phyloP scores from a whole-genome alignment of 2,797 vertebrate species.

The Gymnothorax javanicus region DNA sequence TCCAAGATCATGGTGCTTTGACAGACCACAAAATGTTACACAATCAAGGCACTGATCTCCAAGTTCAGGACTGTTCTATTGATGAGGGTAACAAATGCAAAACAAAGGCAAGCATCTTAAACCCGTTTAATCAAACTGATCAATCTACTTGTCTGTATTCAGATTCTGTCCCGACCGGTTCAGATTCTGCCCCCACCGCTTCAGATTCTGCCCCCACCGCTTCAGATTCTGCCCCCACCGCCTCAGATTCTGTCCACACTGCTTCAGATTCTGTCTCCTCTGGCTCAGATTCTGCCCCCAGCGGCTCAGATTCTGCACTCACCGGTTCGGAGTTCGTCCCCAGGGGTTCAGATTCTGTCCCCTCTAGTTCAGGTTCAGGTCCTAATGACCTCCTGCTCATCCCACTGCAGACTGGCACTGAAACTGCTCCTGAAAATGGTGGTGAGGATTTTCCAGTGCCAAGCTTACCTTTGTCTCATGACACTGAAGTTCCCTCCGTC shows the following conservation, averaged over 20 bases:
- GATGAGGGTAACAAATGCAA: neutral
- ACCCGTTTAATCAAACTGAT: conserved; percentile 29
- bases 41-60: conserved; percentile 35
- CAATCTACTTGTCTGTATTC: conserved; percentile 38
- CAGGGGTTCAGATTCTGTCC: no score
- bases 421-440: conserved; percentile 39
- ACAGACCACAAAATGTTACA: conserved; percentile 68
- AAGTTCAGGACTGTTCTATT: conserved; percentile 34
- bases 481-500: conserved; percentile 30
- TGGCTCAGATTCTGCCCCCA: no score
- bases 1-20: conserved; percentile 63
- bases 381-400: conserved; percentile 7
- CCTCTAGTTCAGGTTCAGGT: conserved; percentile 31
- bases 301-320: no score
- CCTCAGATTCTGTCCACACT: no score
- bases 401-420: conserved; percentile 15
- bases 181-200: conserved; percentile 32
- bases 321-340: no score
- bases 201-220: no score
- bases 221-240: no score
- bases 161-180: conserved; percentile 43
- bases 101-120: neutral
- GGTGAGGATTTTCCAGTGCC: conserved; percentile 43
- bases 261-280: no score
- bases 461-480: conserved; percentile 38